Evolutionary conservation across 2,888 invertebrate genomes (phyloP).

Genomic region (Odontomyia ornata): DNA sequence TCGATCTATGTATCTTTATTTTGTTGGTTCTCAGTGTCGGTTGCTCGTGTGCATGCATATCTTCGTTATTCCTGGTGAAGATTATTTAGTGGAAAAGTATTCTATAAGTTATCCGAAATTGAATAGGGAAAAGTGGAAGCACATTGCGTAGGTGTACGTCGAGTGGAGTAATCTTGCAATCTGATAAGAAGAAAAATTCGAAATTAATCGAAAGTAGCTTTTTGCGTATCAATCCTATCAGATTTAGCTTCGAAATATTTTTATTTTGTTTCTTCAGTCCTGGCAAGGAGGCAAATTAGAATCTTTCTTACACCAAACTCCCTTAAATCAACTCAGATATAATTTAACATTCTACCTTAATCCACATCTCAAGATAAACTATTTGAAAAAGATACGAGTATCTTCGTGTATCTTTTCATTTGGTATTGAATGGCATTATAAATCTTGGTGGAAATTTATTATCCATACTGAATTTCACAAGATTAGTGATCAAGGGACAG

Average conservation of each 20-base stretch:
- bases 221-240: too few relatives aligned
- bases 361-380: not conserved
- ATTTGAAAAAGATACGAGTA: constrained; percentile 3
- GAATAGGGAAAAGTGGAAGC: too few relatives aligned
- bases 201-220: too few relatives aligned
- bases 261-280: too few relatives aligned
- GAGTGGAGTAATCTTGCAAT: too few relatives aligned
- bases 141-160: too few relatives aligned
- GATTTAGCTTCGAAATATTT: too few relatives aligned
- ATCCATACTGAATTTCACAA: constrained; percentile 28
- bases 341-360: not conserved
- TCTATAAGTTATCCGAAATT: too few relatives aligned
- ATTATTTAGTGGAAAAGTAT: too few relatives aligned
- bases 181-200: too few relatives aligned
- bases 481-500: not conserved
- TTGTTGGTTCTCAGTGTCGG: not conserved
- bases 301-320: too few relatives aligned
- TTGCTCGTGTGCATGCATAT: not conserved
- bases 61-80: not conserved
- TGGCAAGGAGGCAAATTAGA: too few relatives aligned
- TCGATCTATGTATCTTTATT: constrained; percentile 33
- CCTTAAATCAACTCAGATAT: not conserved
- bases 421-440: constrained; percentile 47
- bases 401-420: constrained; percentile 21
- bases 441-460: constrained; percentile 49